Evolutionary conservation across 2,113 vertebrate species (phyloP).

Genomic region (Eidolon helvum): DNA sequence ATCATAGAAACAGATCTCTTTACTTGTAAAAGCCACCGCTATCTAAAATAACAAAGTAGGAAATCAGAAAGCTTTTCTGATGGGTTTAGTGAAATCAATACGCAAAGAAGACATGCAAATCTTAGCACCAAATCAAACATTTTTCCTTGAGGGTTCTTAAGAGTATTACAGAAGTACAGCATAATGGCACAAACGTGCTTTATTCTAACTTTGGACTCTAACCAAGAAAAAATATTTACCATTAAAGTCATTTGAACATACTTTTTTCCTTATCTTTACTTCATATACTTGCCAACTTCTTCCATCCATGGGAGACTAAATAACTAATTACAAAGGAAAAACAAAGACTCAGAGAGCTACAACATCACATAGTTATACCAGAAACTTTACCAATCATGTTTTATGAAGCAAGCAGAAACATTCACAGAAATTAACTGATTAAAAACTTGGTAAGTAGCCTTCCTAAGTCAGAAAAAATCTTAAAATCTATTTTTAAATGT

Average conservation of each 20-base stretch:
- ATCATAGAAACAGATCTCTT: slow-evolving; percentile 90
- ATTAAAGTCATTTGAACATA: not conserved
- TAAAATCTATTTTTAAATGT: not conserved
- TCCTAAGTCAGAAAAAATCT: not conserved
- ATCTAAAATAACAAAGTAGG: slow-evolving; percentile 69
- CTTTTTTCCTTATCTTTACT: not conserved
- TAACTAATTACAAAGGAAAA: not conserved
- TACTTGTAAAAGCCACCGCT: slow-evolving; percentile 87
- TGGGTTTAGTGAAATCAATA: not conserved
- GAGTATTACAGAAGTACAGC: not conserved
- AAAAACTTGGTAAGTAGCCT: not conserved
- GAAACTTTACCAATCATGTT: not conserved
- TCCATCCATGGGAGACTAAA: not conserved
- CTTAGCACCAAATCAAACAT: not conserved
- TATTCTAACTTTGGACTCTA: not conserved
- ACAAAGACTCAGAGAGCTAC: not conserved
- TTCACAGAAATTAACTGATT: not conserved
- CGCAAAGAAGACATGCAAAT: slow-evolving; percentile 10
- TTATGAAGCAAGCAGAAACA: not conserved
- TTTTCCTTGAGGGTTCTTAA: not conserved
- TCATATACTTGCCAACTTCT: not conserved
- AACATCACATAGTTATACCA: not conserved
- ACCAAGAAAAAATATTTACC: not conserved
- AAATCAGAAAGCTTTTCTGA: not conserved
- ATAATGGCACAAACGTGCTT: not conserved